Evolutionary conservation across 1,140 invertebrate genomes (phyloP), one percentile per base, ranked within the genome.

Genomic region (Drosophila yakuba): DNA sequence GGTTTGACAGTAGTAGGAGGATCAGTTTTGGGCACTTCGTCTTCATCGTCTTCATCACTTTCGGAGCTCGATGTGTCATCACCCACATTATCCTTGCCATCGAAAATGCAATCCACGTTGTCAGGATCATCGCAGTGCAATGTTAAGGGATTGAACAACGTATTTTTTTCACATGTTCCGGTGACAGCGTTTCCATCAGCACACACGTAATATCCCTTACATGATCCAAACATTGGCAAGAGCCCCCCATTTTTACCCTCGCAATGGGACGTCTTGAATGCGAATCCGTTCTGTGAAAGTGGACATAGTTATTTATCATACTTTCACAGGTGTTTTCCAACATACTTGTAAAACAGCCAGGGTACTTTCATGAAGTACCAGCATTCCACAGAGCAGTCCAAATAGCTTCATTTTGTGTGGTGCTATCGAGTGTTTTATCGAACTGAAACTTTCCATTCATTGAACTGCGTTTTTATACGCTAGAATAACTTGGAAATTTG

Each of bases 211-310:
- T 90, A 91, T 23, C 72, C 81, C 4, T 47, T 72, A 25, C 90
- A 91, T 3, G 74, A 81, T 11, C 90, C 90, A 59, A 80, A 80
- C 72, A 91, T 91, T 3, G 90, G 90, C 23, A 90, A 58, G 2
- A 86, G 39, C 11, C 52, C 74, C 4, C 85, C 90, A 57, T 91
- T 67, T 59, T 83, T 85, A 2, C 80, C 82, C 7, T 80, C 52
- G 52, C 90, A 91, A 3, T 86, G 67, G 1, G 80, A 25, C 2
- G 80, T 74, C 51, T 79, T 76, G 14, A 83, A 83, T 3, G 48
- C 54, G 7, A 68, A 61, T 14, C 72, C 84, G 35, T 71, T 60
- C 83, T 88, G 47, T 10, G 6, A 61, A 61, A 20, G 8, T 7
- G 32, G 52, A 8, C 20, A 15, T 32, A 11, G 14, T n/a, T 12